phyloP scores from a whole-genome alignment of 2,888 invertebrate species.

The Microchrysa polita region DNA sequence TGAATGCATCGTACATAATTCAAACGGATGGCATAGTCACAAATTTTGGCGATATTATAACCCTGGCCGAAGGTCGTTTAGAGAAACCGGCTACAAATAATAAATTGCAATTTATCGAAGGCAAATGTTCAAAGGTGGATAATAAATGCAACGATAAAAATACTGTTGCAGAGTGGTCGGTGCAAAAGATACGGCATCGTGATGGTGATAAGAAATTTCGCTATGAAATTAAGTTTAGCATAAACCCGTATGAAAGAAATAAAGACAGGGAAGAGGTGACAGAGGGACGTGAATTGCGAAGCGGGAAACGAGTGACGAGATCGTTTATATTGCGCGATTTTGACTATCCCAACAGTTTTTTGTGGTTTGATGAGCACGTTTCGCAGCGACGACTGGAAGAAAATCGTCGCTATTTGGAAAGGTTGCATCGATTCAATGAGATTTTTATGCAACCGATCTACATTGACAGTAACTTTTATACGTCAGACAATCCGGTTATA shows the following conservation, averaged over 20 bases:
- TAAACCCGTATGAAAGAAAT: constrained; percentile 66
- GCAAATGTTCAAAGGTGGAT: constrained; percentile 54
- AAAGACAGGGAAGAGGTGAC: constrained; percentile 60
- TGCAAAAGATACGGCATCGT: constrained; percentile 74
- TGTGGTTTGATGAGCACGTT: constrained; percentile 46
- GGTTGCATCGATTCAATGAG: constrained; percentile 45
- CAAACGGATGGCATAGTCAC: constrained; percentile 57
- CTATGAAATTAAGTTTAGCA: constrained; percentile 75
- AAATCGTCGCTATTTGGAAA: constrained; percentile 20
- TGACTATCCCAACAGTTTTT: constrained; percentile 62
- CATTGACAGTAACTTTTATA: constrained; percentile 20
- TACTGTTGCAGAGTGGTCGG: constrained; percentile 74
- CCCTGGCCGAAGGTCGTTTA: constrained; percentile 72
- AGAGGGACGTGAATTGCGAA: constrained; percentile 48
- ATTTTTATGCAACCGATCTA: constrained; percentile 51
- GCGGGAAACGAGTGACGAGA: constrained; percentile 68
- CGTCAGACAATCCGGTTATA: constrained; percentile 22
- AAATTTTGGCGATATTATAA: constrained; percentile 72
- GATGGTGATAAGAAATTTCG: constrained; percentile 66
- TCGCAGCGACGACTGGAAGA: constrained; percentile 44
- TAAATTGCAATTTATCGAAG: constrained; percentile 68
- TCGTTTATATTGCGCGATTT: constrained; percentile 72
- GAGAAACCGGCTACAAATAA: constrained; percentile 66
- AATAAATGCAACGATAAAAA: constrained; percentile 54
- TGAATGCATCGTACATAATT: constrained; percentile 57